A percentile compares a stretch with the other conserved stretches of the same genome.
These are phyloP conservation scores for Xenentodon cancila DNA, from an alignment of 2,797 vertebrate genomes.

Conservation along the genomic window DNA sequence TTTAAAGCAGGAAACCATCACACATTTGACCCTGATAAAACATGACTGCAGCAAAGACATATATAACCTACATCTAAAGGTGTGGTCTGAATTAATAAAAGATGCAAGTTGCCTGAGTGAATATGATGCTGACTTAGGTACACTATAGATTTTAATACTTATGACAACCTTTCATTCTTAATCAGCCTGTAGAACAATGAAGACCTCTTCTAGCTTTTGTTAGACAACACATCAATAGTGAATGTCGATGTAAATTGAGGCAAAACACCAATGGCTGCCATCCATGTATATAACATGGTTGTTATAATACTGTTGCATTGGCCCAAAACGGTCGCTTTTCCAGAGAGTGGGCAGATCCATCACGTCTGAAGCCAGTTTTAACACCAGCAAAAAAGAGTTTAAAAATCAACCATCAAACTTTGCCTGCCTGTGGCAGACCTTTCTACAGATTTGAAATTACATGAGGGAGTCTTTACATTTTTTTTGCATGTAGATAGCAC, in stretches of 20 bases:
- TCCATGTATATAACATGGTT: constrained; percentile 13
- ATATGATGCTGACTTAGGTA: background rate
- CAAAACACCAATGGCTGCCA: background rate
- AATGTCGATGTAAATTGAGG: background rate
- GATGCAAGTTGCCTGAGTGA: background rate
- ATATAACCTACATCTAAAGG: constrained; percentile 13
- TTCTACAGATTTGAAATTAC: constrained; percentile 44
- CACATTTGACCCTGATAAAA: constrained; percentile 19
- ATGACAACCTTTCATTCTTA: background rate
- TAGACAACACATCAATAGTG: too few species aligned
- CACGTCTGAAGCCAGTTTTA: constrained; percentile 31
- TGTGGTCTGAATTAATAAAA: background rate
- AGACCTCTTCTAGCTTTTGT: too few species aligned
- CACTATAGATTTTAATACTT: too few species aligned
- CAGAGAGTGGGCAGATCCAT: constrained; percentile 32
- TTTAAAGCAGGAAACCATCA: constrained; percentile 16
- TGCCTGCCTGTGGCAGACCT: constrained; percentile 13
- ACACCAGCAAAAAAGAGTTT: constrained; percentile 39
- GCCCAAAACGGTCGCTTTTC: constrained; percentile 39
- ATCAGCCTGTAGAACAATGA: background rate
- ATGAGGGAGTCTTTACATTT: constrained; percentile 21
- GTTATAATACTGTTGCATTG: constrained; percentile 12
- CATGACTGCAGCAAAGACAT: constrained; percentile 6
- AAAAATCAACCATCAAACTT: constrained; percentile 58
- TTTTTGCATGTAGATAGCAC: background rate